Evolutionary conservation across 2,113 vertebrate genomes (phyloP), one percentile per base, ranked within the genome.

Genomic region (Piaya cayana): DNA sequence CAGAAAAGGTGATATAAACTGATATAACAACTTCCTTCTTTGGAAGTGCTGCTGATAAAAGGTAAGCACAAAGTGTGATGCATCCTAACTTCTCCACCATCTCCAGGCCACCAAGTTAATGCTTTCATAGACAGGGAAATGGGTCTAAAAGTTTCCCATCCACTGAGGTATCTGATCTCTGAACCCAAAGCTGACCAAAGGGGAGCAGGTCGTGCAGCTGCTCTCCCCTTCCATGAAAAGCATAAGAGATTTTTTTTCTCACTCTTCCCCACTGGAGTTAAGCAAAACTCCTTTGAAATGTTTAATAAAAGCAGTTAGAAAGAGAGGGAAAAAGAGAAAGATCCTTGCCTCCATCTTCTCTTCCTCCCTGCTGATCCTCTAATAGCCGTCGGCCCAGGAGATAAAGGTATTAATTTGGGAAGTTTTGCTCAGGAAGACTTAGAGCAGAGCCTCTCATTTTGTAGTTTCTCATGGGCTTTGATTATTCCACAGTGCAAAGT

Each of bases 321-420:
- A 49, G 47, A 63, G n/a, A 86, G 7, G 7, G 18, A 88, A 84
- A 59, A 5, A 26, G 37, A 84, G 20, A 76, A 64, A 47, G 12
- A 52, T 30, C 11, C 11, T 47, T 8, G 60, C 39, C 11, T 52
- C 8, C 8, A 36, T 47, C 30, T 22, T 19, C 8, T 56, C 32
- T 30, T 5, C 59, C 34, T 26, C 36, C 4, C 14, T 15, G 27
- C 36, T 2, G 1, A 32, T 29, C 7, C 27, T 17, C 9, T 78
- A 19, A 72, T 4, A 87, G 43, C 32, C 1, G 0, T 30, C 1
- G 0, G 30, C 59, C 45, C 36, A 50, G 42, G 67, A 74, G 16
- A 62, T 3, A 76, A 82, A 4, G 9, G 26, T 36, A 69, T 65
- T 87, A 53, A 85, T 76, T 79, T 85, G 67, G 36, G 62, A 79